A percentile compares a stretch with the other conserved stretches of the same genome.
Conservation (phyloP, 37 sponge, comb jelly and placozoan species). For the Ianthella basta region DNA sequence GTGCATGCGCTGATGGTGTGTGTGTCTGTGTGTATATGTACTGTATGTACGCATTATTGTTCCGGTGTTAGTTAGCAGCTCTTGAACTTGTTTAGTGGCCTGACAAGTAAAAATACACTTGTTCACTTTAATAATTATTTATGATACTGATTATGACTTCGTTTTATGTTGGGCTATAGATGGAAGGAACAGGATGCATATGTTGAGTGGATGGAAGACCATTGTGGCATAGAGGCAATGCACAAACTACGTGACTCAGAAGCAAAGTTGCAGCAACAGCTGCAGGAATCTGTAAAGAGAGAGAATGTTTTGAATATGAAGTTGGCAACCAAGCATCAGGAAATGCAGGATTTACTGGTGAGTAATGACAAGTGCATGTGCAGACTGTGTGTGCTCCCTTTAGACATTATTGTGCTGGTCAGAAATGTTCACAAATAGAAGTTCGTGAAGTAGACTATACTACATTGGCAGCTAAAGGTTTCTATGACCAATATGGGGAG, state of each 20-base stretch:
- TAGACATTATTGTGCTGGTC: too few relatives aligned
- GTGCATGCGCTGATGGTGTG: not conserved
- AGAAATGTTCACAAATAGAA: too few relatives aligned
- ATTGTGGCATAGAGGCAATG: constrained; percentile 49
- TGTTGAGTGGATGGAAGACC: constrained; percentile 70
- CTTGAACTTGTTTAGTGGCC: too few relatives aligned
- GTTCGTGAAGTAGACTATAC: too few relatives aligned
- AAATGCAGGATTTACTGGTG: constrained; percentile 85
- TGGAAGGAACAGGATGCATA: constrained; percentile 92
- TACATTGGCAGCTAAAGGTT: too few relatives aligned
- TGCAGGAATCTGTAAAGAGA: constrained; percentile 85
- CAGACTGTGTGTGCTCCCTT: not conserved
- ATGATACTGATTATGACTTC: constrained; percentile 7
- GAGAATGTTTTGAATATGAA: constrained; percentile 95
- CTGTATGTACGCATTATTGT: not conserved
- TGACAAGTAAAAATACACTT: too few relatives aligned
- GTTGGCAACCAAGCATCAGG: constrained; percentile 93
- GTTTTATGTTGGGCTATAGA: constrained; percentile 21
- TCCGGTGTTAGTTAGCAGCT: not conserved
- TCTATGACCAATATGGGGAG: too few relatives aligned
- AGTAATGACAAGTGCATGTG: constrained; percentile 20
- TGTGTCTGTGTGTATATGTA: not conserved
- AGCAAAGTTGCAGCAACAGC: constrained; percentile 70
- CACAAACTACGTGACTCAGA: constrained; percentile 74
- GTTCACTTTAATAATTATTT: too few relatives aligned